Percentiles rank a stretch among this genome's conserved stretches.
phyloP scores from a whole-genome alignment of 2,888 invertebrate genomes.

The Euplexia lucipara region DNA sequence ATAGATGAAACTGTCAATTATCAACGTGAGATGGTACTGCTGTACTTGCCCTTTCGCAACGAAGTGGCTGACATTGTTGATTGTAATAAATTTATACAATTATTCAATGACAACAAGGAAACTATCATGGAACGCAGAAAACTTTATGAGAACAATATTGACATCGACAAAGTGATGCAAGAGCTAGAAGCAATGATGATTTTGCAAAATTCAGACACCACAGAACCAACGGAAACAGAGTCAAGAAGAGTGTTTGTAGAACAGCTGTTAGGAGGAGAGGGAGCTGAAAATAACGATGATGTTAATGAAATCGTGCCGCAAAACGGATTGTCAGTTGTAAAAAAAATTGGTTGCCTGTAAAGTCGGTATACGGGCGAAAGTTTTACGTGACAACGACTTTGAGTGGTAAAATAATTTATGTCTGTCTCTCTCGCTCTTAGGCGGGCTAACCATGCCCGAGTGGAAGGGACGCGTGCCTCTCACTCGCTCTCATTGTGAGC shows the following conservation, averaged over 20 bases:
- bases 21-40: conserved; percentile 10
- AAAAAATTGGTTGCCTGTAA: too few relatives aligned
- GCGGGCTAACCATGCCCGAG: too few relatives aligned
- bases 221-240: neutral
- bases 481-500: too few relatives aligned
- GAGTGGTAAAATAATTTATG: too few relatives aligned
- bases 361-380: too few relatives aligned
- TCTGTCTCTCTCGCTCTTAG: too few relatives aligned
- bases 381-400: too few relatives aligned
- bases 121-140: conserved; percentile 1
- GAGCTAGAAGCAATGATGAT: neutral
- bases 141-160: neutral
- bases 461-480: too few relatives aligned
- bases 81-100: neutral
- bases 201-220: conserved; percentile 6
- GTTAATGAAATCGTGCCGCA: conserved; percentile 8
- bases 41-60: conserved; percentile 2
- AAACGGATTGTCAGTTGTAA: neutral
- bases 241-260: neutral
- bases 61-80: neutral
- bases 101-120: conserved; percentile 2
- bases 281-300: neutral
- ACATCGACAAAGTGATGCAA: neutral
- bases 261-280: conserved; percentile 1
- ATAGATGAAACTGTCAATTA: conserved; percentile 17